Evolutionary conservation across 2,888 invertebrate species (phyloP), one percentile per base, ranked within the genome.

Genomic region (Dromius quadrimaculatus): DNA sequence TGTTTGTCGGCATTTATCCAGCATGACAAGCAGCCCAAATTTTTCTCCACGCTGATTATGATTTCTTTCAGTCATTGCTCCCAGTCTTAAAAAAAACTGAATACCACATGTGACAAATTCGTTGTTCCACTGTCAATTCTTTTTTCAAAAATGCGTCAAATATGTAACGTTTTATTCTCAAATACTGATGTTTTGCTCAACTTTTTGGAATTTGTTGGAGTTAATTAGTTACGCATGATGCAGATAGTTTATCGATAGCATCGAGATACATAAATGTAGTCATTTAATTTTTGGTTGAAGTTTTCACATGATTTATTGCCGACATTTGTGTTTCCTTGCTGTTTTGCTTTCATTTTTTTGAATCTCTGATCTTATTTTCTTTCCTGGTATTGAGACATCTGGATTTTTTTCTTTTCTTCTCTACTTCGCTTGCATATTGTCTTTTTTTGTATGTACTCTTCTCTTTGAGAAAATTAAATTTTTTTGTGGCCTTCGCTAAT

Each of bases 241-340:
- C 19, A 36, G 17, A 54, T 23, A 71, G 23, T 36, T 57, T 71
- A 19, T 57, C 54, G 15, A 71, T 41, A 2, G 71, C 36, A 13
- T 71, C 41, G 15, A 71, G 64, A 54, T 71, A 64, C 54, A 71
- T 71, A n/a, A n/a, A n/a, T n/a, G n/a, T n/a, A n/a, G n/a, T n/a
- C n/a, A n/a, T n/a, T n/a, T n/a, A n/a, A n/a, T n/a, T n/a, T n/a
- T n/a, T n/a, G n/a, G n/a, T n/a, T n/a, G n/a, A n/a, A n/a, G n/a
- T n/a, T n/a, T n/a, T n/a, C n/a, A n/a, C n/a, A n/a, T n/a, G n/a
- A n/a, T n/a, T n/a, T n/a, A n/a, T n/a, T n/a, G n/a, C n/a, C n/a
- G n/a, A n/a, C n/a, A n/a, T n/a, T n/a, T n/a, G n/a, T n/a, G n/a
- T n/a, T n/a, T n/a, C n/a, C n/a, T n/a, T n/a, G n/a, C n/a, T n/a